Conservation (phyloP, 2,888 invertebrate species). For the Tinea semifulvella region DNA sequence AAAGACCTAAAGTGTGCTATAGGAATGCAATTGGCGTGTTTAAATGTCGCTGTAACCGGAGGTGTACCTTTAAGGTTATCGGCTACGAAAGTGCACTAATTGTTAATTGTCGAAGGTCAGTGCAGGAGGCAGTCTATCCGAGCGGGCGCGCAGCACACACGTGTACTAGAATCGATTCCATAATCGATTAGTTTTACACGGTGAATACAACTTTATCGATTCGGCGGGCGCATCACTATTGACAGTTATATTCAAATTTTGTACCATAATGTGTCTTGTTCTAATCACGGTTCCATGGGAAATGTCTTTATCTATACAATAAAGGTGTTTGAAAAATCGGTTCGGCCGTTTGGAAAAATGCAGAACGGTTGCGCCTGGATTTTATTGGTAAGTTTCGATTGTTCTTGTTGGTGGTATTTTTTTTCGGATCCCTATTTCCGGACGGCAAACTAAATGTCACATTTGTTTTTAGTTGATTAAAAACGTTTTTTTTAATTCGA, state of each 20-base stretch:
- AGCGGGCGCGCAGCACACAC: conserved; percentile 58
- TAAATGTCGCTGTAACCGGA: conserved; percentile 26
- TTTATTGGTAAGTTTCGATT: conserved; percentile 40
- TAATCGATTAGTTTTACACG: conserved; percentile 55
- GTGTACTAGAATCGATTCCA: conserved; percentile 61
- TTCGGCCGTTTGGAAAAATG: conserved; percentile 42
- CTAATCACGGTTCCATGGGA: conserved; percentile 47
- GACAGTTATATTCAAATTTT: conserved; percentile 14
- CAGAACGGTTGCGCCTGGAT: conserved; percentile 43
- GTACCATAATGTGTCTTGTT: conserved; percentile 41
- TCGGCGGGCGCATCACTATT: conserved; percentile 1
- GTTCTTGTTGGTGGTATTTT: too few relatives aligned
- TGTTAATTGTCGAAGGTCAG: conserved; percentile 58
- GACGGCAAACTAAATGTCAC: too few relatives aligned
- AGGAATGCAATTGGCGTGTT: too few relatives aligned
- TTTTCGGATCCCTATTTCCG: too few relatives aligned
- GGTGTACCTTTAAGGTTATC: conserved; percentile 31
- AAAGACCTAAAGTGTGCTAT: too few relatives aligned
- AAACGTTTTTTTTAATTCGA: too few relatives aligned
- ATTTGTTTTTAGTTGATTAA: too few relatives aligned
- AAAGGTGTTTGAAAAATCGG: conserved; percentile 35
- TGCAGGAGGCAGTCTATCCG: conserved; percentile 42
- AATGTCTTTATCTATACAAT: conserved; percentile 61
- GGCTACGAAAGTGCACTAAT: conserved; percentile 59
- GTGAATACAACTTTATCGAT: conserved; percentile 17